phyloP scores from a whole-genome alignment of 2,797 vertebrate genomes.

The Semaprochilodus insignis region DNA sequence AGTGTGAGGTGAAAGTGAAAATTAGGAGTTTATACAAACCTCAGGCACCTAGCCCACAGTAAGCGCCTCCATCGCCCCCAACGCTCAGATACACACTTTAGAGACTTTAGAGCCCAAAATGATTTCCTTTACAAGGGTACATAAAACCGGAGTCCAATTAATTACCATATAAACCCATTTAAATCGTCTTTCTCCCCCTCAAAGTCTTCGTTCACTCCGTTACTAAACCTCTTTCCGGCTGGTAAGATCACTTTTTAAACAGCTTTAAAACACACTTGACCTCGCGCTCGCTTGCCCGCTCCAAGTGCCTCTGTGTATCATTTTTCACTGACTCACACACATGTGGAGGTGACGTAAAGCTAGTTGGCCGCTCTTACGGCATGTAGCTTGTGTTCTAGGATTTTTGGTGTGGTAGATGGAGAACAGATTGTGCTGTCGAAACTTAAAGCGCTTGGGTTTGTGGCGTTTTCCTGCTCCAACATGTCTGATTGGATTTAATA shows the following conservation, averaged over 20 bases:
- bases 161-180: too few species aligned
- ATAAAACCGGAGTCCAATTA: background rate
- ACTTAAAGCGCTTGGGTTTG: constrained; percentile 29
- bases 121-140: background rate
- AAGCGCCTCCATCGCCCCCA: background rate
- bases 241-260: background rate
- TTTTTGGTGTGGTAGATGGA: constrained; percentile 39
- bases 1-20: constrained; percentile 26
- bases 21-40: constrained; percentile 22
- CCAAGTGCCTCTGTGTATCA: constrained; percentile 26
- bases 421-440: constrained; percentile 52
- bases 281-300: constrained; percentile 5
- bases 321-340: constrained; percentile 48
- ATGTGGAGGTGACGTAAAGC: constrained; percentile 39
- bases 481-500: background rate
- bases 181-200: background rate
- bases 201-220: background rate
- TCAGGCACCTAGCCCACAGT: background rate
- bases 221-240: background rate
- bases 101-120: background rate
- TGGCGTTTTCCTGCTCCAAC: background rate
- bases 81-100: background rate
- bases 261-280: background rate
- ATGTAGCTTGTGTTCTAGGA: constrained; percentile 40
- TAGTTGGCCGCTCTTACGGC: constrained; percentile 19